Conservation (phyloP, 1,140 invertebrate species). For the Diabrotica undecimpunctata region DNA sequence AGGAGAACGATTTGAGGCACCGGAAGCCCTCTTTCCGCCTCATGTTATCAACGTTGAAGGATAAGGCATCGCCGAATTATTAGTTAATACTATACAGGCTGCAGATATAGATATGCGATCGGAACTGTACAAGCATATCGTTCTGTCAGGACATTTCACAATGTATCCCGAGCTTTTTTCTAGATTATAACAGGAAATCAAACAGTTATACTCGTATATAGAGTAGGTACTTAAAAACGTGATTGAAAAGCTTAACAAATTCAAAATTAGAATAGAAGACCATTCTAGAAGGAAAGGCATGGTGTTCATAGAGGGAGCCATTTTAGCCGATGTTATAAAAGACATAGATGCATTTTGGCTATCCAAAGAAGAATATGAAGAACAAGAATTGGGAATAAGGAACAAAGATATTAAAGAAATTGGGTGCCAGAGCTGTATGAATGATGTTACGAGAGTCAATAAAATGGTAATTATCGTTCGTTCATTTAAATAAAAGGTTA, state of each 20-base stretch:
- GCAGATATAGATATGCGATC: constrained; percentile 95
- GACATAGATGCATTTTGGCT: constrained; percentile 97
- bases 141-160: constrained; percentile 96
- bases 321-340: constrained; percentile 96
- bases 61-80: constrained; percentile 95
- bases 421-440: constrained; percentile 50
- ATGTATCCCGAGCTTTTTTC: constrained; percentile 99
- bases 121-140: constrained; percentile 98
- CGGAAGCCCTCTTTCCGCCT: constrained; percentile 97
- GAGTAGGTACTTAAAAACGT: constrained; percentile 95
- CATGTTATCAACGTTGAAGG: constrained; percentile 96
- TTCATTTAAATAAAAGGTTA: neutral
- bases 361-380: constrained; percentile 88
- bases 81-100: constrained; percentile 93
- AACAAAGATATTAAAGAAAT: constrained; percentile 65
- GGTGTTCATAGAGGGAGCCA: constrained; percentile 99
- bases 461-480: neutral
- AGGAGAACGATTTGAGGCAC: constrained; percentile 96
- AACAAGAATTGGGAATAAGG: constrained; percentile 86
- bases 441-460: neutral
- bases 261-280: constrained; percentile 99
- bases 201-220: constrained; percentile 96
- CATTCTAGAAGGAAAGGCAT: constrained; percentile 97
- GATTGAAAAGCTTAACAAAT: constrained; percentile 89
- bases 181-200: constrained; percentile 94